phyloP scores from a whole-genome alignment of 23 tunicate species.

The Trididemnum miniatum region DNA sequence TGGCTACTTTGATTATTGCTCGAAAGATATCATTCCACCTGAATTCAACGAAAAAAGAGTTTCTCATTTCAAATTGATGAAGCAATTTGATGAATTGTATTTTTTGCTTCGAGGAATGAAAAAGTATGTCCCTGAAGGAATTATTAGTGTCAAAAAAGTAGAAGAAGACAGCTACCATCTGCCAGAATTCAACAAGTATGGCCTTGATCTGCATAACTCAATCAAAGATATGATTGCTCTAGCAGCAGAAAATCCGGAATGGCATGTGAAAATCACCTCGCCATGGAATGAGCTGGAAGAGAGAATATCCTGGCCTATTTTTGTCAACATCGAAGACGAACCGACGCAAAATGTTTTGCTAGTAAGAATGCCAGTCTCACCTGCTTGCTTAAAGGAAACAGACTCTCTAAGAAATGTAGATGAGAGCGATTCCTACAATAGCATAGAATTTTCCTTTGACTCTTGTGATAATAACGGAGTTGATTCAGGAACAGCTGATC shows the following conservation, averaged over 20 bases:
- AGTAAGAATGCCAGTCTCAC: neutral
- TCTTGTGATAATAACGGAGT: too few relatives aligned
- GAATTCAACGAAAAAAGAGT: slow-evolving; percentile 15
- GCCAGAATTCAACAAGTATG: slow-evolving; percentile 28
- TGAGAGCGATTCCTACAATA: neutral
- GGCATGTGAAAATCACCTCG: too few relatives aligned
- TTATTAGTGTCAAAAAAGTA: neutral
- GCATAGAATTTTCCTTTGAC: neutral
- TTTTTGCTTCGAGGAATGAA: slow-evolving; percentile 31
- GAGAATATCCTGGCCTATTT: neutral
- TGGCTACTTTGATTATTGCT: slow-evolving; percentile 53
- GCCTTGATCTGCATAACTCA: slow-evolving; percentile 21
- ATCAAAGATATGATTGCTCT: slow-evolving; percentile 39
- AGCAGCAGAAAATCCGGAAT: slow-evolving; percentile 34
- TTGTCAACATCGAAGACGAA: neutral
- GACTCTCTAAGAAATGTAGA: neutral
- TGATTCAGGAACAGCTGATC: neutral
- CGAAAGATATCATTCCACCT: slow-evolving; percentile 28
- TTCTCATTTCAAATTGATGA: slow-evolving; percentile 43
- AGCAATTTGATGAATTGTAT: slow-evolving; percentile 59
- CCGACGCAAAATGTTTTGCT: neutral
- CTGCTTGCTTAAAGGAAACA: neutral
- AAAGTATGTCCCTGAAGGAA: slow-evolving; percentile 16
- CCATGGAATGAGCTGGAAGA: too few relatives aligned
- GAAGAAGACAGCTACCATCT: slow-evolving; percentile 28